Evolutionary conservation across 2,113 vertebrate genomes (phyloP), one percentile per base, ranked within the genome.

Genomic region (Pangasianodon hypophthalmus): DNA sequence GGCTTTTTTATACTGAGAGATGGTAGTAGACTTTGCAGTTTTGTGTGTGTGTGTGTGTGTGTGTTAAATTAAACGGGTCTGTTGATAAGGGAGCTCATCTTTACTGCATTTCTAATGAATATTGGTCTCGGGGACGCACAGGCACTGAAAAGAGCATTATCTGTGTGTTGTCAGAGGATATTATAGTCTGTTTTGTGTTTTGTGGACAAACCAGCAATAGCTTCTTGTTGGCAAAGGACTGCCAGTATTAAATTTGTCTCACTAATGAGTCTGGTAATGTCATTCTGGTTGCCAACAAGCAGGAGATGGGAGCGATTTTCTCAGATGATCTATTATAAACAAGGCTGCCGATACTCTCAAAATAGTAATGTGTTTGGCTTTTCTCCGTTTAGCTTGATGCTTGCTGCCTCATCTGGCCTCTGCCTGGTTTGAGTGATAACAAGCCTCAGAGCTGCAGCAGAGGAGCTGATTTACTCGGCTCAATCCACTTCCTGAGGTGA

Each of bases 401-500:
- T 26, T 64, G 88, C 85, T 85, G 88, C 44, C 54, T 91, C 84
- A 32, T 83, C 52, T 84, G n/a, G 54, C 56, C 37, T 41, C 50
- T 41, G 50, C 73, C 80, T 88, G 81, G 81, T 54, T 13, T 83
- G 77, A 87, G 88, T 81, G 80, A 87, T 85, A 91, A 92, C 91
- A 86, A 92, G 86, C 88, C 92, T 87, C 90, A 83, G 60, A 88
- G 92, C 92, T 91, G 87, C 87, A 90, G 86, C 80, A 71, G 92
- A 93, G 92, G 91, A 90, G 87, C 93, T 94, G 85, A 93, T 93
- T 94, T 92, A 91, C 92, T 92, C 91, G 87, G 91, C 75, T 92
- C 90, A 90, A 92, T 89, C 79, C 88, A 44, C 81, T 84, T 83
- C 79, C 88, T 92, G 88, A 86, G 87, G 90, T 92, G 90, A 92